Conservation (phyloP, 2,113 vertebrate species). For the Gorsachius goisagi region DNA sequence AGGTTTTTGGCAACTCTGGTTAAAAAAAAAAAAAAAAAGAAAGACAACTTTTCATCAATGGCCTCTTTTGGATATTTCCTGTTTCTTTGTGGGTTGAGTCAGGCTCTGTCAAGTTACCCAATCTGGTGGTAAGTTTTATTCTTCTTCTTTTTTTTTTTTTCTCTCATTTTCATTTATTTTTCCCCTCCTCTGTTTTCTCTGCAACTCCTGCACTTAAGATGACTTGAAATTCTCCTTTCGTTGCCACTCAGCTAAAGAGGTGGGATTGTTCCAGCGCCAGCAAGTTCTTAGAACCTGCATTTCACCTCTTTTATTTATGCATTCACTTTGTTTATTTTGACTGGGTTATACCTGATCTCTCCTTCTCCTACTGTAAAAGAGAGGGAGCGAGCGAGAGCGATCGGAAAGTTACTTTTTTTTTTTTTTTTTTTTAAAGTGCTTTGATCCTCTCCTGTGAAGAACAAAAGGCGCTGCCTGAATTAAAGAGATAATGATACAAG, state of each 20-base stretch:
- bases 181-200: conserved; percentile 16
- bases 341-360: conserved; percentile 64
- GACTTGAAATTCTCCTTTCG: conserved; percentile 56
- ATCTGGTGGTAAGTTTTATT: conserved; percentile 90
- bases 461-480: conserved; percentile 71
- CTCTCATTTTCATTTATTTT: conserved; percentile 34
- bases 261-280: conserved; percentile 65
- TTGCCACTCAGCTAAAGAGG: conserved; percentile 59
- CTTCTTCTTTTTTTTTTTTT: not conserved
- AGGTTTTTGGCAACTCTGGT: conserved; percentile 34
- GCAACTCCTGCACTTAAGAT: conserved; percentile 42
- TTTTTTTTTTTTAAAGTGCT: conserved; percentile 45
- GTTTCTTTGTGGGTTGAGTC: conserved; percentile 82
- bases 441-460: conserved; percentile 69
- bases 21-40: conserved; percentile 17
- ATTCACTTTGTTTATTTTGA: conserved; percentile 65
- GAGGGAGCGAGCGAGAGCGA: conserved; percentile 43
- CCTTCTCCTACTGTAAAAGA: conserved; percentile 52
- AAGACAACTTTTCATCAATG: conserved; percentile 77
- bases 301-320: conserved; percentile 65
- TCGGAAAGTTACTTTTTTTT: conserved; percentile 35
- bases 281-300: conserved; percentile 56
- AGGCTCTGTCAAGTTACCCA: conserved; percentile 87
- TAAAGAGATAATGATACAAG: conserved; percentile 69
- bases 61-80: conserved; percentile 87